A percentile compares a stretch with the other conserved stretches of the same genome.
phyloP scores from a whole-genome alignment of 1,140 invertebrate genomes.

The Cydia strobilella region DNA sequence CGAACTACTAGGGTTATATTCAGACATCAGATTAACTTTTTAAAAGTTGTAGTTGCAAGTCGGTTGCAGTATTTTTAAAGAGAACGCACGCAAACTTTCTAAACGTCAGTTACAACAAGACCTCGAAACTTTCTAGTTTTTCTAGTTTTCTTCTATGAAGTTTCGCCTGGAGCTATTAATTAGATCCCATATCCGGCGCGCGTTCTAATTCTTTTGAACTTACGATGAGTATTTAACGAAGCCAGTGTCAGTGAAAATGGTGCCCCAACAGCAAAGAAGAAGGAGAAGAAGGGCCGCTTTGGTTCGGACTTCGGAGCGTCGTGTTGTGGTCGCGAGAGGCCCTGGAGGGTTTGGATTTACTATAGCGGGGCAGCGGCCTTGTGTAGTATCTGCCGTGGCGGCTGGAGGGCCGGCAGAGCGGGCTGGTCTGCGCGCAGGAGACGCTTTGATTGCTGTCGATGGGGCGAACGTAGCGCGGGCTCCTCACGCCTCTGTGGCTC shows the following conservation, averaged over 20 bases:
- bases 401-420: constrained; percentile 75
- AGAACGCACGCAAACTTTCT: constrained; percentile 73
- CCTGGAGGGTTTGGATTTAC: constrained; percentile 83
- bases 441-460: constrained; percentile 95
- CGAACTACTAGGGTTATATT: not conserved
- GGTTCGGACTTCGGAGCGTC: constrained; percentile 84
- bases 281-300: constrained; percentile 90
- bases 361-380: constrained; percentile 71
- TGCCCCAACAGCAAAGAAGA: constrained; percentile 84
- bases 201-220: not conserved
- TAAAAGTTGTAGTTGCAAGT: not conserved
- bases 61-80: constrained; percentile 2
- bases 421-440: constrained; percentile 93
- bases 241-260: constrained; percentile 52
- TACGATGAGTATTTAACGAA: constrained; percentile 22
- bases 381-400: constrained; percentile 70
- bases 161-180: constrained; percentile 33
- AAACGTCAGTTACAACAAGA: constrained; percentile 71
- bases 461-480: constrained; percentile 92
- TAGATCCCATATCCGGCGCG: constrained; percentile 21
- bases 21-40: not conserved
- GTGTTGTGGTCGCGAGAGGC: constrained; percentile 91
- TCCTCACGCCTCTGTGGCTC: constrained; percentile 95
- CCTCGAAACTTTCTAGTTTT: constrained; percentile 75
- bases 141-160: constrained; percentile 62